phyloP scores from a whole-genome alignment of 2,888 invertebrate genomes.

The Mantis religiosa region DNA sequence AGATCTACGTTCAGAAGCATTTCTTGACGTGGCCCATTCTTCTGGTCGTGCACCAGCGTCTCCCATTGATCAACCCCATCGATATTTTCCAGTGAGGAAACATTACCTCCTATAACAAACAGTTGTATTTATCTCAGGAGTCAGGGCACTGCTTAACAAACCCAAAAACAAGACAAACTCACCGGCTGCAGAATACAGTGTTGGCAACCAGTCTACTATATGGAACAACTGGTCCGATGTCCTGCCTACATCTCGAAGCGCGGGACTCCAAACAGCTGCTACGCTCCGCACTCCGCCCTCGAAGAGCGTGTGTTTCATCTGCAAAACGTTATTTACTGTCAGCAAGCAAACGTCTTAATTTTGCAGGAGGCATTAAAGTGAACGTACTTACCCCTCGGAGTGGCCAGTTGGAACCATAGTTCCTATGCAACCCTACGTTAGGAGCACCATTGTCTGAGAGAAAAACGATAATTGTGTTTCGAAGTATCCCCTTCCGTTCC shows the following conservation, averaged over 20 bases:
- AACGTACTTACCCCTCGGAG: conserved; percentile 41
- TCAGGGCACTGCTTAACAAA: neutral
- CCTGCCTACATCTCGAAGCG: conserved; percentile 48
- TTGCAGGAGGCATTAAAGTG: neutral
- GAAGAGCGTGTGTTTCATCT: conserved; percentile 75
- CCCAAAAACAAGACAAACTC: neutral
- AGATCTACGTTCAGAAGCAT: conserved; percentile 42
- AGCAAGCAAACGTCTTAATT: neutral
- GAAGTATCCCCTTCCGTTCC: conserved; percentile 42
- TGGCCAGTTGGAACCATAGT: conserved; percentile 50
- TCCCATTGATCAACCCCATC: conserved; percentile 27
- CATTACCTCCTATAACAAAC: conserved; percentile 20
- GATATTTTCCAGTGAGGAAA: conserved; percentile 5
- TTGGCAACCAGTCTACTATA: conserved; percentile 81
- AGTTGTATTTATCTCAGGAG: neutral
- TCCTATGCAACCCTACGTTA: conserved; percentile 45
- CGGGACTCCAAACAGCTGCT: conserved; percentile 71
- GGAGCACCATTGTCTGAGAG: conserved; percentile 51
- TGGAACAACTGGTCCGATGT: conserved; percentile 66
- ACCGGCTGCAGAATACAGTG: conserved; percentile 50
- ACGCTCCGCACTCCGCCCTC: conserved; percentile 80
- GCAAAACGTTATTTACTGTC: neutral
- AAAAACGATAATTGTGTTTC: conserved; percentile 52
- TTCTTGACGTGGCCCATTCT: conserved; percentile 35
- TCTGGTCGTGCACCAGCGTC: neutral